These are phyloP conservation scores for Musca domestica DNA, from an alignment of 1,140 invertebrate species.

Conservation along the genomic window DNA sequence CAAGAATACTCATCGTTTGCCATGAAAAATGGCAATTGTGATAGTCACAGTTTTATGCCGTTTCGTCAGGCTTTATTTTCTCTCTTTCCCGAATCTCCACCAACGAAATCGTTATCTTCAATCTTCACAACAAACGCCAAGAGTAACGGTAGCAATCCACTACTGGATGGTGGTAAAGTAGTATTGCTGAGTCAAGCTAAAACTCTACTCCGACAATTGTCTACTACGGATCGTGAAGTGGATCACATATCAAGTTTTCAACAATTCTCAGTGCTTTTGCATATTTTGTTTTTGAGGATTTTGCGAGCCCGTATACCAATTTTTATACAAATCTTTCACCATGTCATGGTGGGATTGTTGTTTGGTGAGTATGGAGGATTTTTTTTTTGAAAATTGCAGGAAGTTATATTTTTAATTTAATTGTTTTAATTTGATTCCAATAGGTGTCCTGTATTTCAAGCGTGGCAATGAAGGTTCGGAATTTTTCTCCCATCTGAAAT, in stretches of 20 bases:
- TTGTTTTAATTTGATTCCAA: conserved; percentile 23
- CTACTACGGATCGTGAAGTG: conserved; percentile 30
- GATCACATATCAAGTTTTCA: conserved; percentile 35
- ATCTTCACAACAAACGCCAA: conserved; percentile 27
- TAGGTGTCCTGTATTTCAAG: conserved; percentile 59
- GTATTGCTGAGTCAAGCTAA: conserved; percentile 46
- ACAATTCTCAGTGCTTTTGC: conserved; percentile 46
- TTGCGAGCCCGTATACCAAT: conserved; percentile 54
- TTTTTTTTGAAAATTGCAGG: not conserved
- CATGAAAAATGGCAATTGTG: no score
- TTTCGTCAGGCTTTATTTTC: conserved; percentile 44
- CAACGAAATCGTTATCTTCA: conserved; percentile 32
- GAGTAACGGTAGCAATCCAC: conserved; percentile 36
- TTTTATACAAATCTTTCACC: conserved; percentile 62
- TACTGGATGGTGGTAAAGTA: conserved; percentile 40
- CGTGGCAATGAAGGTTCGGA: conserved; percentile 62
- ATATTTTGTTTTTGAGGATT: conserved; percentile 47
- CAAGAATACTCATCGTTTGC: no score
- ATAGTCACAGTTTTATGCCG: conserved; percentile 16
- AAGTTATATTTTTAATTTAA: not conserved
- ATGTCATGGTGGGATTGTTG: conserved; percentile 59
- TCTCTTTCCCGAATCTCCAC: conserved; percentile 40
- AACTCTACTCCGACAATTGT: conserved; percentile 35
- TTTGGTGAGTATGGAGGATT: conserved; percentile 48
- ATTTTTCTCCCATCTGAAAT: conserved; percentile 67